Conservation (phyloP, 2,113 vertebrate genomes). For the Polypterus senegalus region DNA sequence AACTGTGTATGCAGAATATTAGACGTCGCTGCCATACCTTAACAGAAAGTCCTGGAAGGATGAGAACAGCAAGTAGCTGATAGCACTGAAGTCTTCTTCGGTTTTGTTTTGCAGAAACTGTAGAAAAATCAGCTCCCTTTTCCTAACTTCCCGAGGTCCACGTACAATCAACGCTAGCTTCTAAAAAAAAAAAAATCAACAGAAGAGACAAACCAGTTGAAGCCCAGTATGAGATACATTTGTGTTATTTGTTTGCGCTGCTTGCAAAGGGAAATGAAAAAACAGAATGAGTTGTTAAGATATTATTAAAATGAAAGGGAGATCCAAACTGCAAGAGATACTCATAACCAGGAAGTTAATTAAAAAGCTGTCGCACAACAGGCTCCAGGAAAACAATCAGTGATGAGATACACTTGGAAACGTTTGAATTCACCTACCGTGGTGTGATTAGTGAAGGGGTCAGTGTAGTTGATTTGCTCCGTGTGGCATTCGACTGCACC, state of each 20-base stretch:
- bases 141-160: constrained; percentile 78
- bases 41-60: constrained; percentile 63
- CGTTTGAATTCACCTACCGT: constrained; percentile 44
- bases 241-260: too few species aligned
- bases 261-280: too few species aligned
- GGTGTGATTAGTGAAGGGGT: constrained; percentile 70
- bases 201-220: neutral
- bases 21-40: constrained; percentile 28
- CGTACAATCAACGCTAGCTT: constrained; percentile 74
- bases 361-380: too few species aligned
- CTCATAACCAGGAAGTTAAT: too few species aligned
- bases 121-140: constrained; percentile 80
- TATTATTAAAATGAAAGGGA: too few species aligned
- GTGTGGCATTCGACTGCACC: constrained; percentile 59
- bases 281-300: too few species aligned
- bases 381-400: too few species aligned
- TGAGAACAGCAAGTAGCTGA: constrained; percentile 89
- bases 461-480: constrained; percentile 62
- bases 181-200: constrained; percentile 29
- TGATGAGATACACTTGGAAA: neutral
- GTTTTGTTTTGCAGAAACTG: constrained; percentile 86
- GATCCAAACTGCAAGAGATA: too few species aligned
- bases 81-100: constrained; percentile 87
- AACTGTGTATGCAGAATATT: too few species aligned
- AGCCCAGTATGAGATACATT: too few species aligned